phyloP scores from a whole-genome alignment of 2,888 invertebrate genomes.

The Macaria liturata region DNA sequence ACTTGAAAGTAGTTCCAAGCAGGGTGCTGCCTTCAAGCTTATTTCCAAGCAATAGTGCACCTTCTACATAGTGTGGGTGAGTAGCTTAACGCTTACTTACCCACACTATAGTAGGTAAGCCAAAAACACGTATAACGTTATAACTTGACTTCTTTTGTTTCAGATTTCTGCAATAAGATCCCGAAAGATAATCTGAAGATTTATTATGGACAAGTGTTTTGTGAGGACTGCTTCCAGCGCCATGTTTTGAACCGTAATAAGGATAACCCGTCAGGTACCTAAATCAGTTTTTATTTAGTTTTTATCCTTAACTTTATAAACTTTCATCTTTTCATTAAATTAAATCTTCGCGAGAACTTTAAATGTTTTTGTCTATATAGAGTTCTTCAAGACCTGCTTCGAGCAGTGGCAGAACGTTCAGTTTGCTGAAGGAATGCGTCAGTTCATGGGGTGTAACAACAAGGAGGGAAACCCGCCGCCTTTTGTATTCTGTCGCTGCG shows the following conservation, averaged over 20 bases:
- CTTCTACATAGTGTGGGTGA: background rate
- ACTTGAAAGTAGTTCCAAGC: too few relatives aligned
- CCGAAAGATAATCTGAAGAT: slow-evolving; percentile 65
- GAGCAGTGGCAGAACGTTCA: slow-evolving; percentile 66
- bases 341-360: too few relatives aligned
- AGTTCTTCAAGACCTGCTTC: slow-evolving; percentile 72
- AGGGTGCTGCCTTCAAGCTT: too few relatives aligned
- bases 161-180: slow-evolving; percentile 64
- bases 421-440: slow-evolving; percentile 62
- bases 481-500: slow-evolving; percentile 63
- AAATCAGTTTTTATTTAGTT: too few relatives aligned
- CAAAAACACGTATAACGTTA: too few relatives aligned
- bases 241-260: slow-evolving; percentile 59
- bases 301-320: too few relatives aligned
- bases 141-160: background rate
- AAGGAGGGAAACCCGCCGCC: slow-evolving; percentile 46
- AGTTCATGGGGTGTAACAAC: slow-evolving; percentile 57
- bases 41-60: too few relatives aligned
- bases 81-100: too few relatives aligned
- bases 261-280: slow-evolving; percentile 54
- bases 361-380: slow-evolving; percentile 24
- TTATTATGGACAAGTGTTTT: slow-evolving; percentile 75
- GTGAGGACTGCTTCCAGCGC: slow-evolving; percentile 69
- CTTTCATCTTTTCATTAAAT: too few relatives aligned
- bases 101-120: too few relatives aligned